Base-by-base conservation (phyloP, 2,888 invertebrate species). In the Agonopterix heracliana region DNA sequence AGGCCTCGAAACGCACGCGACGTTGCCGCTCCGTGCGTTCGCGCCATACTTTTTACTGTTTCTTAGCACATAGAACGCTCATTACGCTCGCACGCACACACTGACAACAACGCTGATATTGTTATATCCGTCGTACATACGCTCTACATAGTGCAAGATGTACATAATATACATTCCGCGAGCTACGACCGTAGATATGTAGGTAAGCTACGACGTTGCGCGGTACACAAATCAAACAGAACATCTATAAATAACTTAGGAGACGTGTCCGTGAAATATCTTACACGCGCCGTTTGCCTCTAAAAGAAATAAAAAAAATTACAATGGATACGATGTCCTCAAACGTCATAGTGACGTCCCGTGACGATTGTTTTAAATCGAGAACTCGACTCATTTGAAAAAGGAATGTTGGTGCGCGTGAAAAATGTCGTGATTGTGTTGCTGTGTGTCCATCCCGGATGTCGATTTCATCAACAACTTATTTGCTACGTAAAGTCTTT, bases 1-100 rank as follows among this genome's bases (percentile, higher is more conserved):
- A 74, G 79, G 81, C 79, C 76, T 76, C 83, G 62, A 66, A 78
- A 78, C 78, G 78, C 75, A 74, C 70, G 83, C 85, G 74, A 70
- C 71, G 86, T 86, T 88, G 87, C 85, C 88, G 71, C 71, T 72
- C 76, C 57, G 80, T 71, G 74, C 81, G 75, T 80, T 80, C 85
- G 85, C 87, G 87, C 88, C 87, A 84, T 89, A 89, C 90, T 89
- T 90, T 89, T 89, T 89, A 89, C 89, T 90, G 90, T 90, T 90
- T 87, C 89, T 89, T 83, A 79, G 81, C 81, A 85, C 84, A 87
- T 87, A 89, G 86, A 83, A 72, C 83, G 81, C 85, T 86, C 87
- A 85, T 87, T 84, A 85, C 86, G 78, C 69, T 59, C 68, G 73
- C 70, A 77, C 77, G 72, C 78, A 76, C 78, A 70, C 68, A 76